Evolutionary conservation across 2,888 invertebrate species (phyloP), one percentile per base, ranked within the genome.

Genomic region (Encarsia formosa): DNA sequence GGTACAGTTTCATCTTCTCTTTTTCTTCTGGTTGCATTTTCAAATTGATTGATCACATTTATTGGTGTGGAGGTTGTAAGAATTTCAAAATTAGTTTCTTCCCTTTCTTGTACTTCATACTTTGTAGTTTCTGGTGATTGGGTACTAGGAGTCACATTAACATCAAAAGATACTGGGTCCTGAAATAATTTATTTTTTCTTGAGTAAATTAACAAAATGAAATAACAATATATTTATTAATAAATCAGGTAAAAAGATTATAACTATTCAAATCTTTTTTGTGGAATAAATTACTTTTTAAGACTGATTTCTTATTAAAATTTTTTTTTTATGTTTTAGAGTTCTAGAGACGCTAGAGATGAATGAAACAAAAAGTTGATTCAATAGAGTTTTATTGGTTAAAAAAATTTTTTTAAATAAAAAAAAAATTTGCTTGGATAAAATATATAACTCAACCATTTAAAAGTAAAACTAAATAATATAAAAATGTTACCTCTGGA

Each of bases 1-100:
- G 52, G 45, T 16, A 50, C 54, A 18, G 48, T 48, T 63, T 70
- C 75, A 15, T 66, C 62, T 18, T 67, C 63, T 37, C 68, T 62
- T 57, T 58, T 67, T 19, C 59, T 64, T 37, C 65, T 65, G 4
- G 64, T 43, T 48, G 46, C 34, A 18, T 47, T 34, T 41, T 53
- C 56, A 6, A 61, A 54, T 15, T 46, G 40, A 45, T 51, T 54
- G 15, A 47, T 4, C n/a, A 16, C 11, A 29, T 45, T 19, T 18
- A 15, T 49, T 19, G 42, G 22, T 15, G 35, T 45, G 4, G 45
- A 48, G 6, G 42, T 40, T 6, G 44, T 38, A 41, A n/a, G 34
- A 32, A 54, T 46, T 16, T 49, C 29, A 5, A 22, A 3, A 31
- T 24, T 41, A 1, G 42, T 43, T 6, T 50, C 57, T 29, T 47